phyloP scores from a whole-genome alignment of 2,113 vertebrate genomes.

The Channa maculata region DNA sequence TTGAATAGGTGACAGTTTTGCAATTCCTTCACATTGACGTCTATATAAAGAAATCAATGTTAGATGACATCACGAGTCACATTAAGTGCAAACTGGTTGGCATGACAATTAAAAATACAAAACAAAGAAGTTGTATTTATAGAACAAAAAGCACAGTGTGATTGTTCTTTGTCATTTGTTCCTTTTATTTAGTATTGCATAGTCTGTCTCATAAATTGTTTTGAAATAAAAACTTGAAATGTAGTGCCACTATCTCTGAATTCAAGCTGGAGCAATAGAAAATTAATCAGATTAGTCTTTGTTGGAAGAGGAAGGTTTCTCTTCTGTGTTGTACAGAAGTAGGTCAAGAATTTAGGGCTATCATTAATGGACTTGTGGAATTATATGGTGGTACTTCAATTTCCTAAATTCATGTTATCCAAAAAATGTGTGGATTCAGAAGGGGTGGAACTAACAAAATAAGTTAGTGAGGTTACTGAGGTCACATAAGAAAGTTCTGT shows the following conservation, averaged over 20 bases:
- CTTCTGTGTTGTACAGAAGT: too few relatives aligned
- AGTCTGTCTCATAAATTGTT: not conserved
- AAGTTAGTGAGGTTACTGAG: too few relatives aligned
- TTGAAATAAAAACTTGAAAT: not conserved
- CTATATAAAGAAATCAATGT: not conserved
- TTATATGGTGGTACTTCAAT: too few relatives aligned
- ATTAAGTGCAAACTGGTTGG: constrained; percentile 1
- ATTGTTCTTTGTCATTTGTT: not conserved
- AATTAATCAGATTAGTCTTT: too few relatives aligned
- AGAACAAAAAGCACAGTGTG: not conserved
- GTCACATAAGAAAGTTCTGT: too few relatives aligned
- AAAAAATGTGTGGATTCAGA: too few relatives aligned
- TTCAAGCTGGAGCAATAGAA: not conserved
- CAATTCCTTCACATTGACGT: not conserved
- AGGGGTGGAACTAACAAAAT: too few relatives aligned
- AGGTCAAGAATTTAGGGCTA: too few relatives aligned
- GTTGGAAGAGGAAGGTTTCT: too few relatives aligned
- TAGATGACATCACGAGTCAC: not conserved
- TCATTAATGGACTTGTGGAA: too few relatives aligned
- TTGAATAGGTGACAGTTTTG: constrained; percentile 33
- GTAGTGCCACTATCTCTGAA: not conserved
- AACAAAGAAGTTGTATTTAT: not conserved
- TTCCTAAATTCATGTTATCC: too few relatives aligned
- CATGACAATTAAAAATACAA: not conserved
- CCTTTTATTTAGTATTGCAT: not conserved